phyloP scores from a whole-genome alignment of 1,140 invertebrate species.

The Xylocopa sonorina region DNA sequence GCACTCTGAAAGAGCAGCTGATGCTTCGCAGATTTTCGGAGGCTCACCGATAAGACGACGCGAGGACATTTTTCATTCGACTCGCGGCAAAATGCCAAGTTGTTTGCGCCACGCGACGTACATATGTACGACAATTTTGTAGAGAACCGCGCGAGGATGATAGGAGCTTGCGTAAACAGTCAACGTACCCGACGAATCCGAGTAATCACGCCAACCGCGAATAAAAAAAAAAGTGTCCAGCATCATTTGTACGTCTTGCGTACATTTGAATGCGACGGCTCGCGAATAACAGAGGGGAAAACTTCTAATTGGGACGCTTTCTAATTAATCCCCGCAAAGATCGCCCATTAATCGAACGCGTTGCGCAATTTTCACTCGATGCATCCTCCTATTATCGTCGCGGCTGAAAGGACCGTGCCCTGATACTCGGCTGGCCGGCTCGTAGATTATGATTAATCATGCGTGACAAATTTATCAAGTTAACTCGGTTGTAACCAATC shows the following conservation, averaged over 20 bases:
- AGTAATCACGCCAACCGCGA: not conserved
- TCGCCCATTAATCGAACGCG: not conserved
- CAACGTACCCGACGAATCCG: not conserved
- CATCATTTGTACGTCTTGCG: not conserved
- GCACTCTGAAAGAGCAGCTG: too few relatives aligned
- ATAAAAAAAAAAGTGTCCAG: not conserved
- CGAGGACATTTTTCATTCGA: slow-evolving; percentile 18
- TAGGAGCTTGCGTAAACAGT: slow-evolving; percentile 9
- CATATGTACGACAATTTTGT: not conserved
- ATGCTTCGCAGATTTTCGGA: slow-evolving; percentile 14
- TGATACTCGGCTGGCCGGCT: not conserved
- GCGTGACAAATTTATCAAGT: slow-evolving; percentile 27
- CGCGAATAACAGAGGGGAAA: not conserved
- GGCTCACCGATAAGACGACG: slow-evolving; percentile 15
- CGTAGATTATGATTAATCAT: slow-evolving; percentile 20
- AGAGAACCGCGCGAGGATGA: not conserved
- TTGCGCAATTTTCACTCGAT: not conserved
- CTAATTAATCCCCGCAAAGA: not conserved
- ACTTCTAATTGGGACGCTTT: not conserved
- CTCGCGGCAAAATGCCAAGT: slow-evolving; percentile 20
- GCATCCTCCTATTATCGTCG: slow-evolving; percentile 17
- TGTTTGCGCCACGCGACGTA: slow-evolving; percentile 13
- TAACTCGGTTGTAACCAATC: slow-evolving; percentile 37
- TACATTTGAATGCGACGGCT: not conserved
- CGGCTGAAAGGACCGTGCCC: not conserved